Percentiles rank a stretch among this genome's conserved stretches.
phyloP scores from a whole-genome alignment of 2,113 vertebrate species.

The Climacteris rufus region DNA sequence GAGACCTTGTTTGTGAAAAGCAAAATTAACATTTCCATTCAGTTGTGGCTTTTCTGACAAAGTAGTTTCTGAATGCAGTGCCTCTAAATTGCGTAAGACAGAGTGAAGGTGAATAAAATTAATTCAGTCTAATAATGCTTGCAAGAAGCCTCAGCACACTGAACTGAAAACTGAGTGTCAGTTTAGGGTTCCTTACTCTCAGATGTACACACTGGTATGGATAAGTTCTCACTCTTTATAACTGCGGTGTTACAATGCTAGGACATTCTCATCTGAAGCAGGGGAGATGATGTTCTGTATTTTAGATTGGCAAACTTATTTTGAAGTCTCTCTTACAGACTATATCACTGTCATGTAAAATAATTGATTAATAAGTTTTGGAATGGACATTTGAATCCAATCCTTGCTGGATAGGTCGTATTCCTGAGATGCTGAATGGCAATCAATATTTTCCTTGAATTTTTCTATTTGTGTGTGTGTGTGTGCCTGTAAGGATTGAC shows the following conservation, averaged over 20 bases:
- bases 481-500: neutral
- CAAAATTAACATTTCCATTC: neutral
- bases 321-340: neutral
- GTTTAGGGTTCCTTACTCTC: neutral
- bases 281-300: neutral
- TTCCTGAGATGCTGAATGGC: neutral
- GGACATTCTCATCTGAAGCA: neutral
- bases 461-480: neutral
- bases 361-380: neutral
- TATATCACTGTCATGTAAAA: accelerated
- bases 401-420: neutral
- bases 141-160: neutral
- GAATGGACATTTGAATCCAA: neutral
- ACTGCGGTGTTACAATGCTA: neutral
- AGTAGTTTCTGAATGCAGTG: neutral
- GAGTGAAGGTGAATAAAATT: neutral
- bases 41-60: neutral
- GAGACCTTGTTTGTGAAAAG: neutral
- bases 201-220: neutral
- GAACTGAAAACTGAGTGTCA: neutral
- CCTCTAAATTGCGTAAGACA: neutral
- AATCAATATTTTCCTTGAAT: neutral
- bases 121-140: neutral
- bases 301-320: neutral
- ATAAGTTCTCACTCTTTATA: neutral